Evolutionary conservation across 2,113 vertebrate species (phyloP).

Genomic region (Anguilla japonica): DNA sequence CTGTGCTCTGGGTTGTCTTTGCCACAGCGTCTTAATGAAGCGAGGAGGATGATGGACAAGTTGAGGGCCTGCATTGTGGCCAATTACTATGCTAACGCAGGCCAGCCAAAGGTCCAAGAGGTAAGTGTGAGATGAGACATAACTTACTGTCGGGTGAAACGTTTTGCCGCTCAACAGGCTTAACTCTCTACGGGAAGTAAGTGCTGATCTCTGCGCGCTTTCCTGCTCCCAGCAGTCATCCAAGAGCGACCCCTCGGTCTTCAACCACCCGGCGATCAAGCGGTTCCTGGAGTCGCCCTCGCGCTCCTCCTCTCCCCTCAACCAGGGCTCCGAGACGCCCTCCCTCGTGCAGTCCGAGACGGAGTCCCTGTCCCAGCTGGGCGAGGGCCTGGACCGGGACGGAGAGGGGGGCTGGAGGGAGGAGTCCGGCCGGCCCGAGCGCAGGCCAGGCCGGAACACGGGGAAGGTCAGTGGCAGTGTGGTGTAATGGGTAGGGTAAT

Average conservation of each 20-base stretch:
- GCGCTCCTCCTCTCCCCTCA: conserved; percentile 90
- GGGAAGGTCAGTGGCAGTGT: conserved; percentile 69
- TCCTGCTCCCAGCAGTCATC: conserved; percentile 61
- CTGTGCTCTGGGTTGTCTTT: conserved; percentile 31
- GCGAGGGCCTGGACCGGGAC: conserved; percentile 79
- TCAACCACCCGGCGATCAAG: conserved; percentile 96
- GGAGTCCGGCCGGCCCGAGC: conserved; percentile 70
- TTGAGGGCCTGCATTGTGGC: conserved; percentile 96
- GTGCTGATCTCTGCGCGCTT: neutral
- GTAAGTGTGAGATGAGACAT: conserved; percentile 58
- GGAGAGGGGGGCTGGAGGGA: conserved; percentile 73
- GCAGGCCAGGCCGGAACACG: conserved; percentile 76
- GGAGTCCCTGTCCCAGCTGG: conserved; percentile 89
- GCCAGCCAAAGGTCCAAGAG: conserved; percentile 85
- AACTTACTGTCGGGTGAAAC: neutral
- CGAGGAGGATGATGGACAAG: conserved; percentile 99
- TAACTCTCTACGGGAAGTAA: neutral
- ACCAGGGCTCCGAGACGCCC: conserved; percentile 91
- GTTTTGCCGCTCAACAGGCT: neutral
- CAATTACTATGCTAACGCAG: conserved; percentile 92
- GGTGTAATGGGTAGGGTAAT: too few relatives aligned
- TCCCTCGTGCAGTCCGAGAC: conserved; percentile 90
- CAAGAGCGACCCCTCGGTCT: conserved; percentile 80
- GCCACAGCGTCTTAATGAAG: conserved; percentile 88
- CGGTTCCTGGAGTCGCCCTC: conserved; percentile 93